phyloP scores from a whole-genome alignment of 2,797 vertebrate genomes.

The Chanos chanos region DNA sequence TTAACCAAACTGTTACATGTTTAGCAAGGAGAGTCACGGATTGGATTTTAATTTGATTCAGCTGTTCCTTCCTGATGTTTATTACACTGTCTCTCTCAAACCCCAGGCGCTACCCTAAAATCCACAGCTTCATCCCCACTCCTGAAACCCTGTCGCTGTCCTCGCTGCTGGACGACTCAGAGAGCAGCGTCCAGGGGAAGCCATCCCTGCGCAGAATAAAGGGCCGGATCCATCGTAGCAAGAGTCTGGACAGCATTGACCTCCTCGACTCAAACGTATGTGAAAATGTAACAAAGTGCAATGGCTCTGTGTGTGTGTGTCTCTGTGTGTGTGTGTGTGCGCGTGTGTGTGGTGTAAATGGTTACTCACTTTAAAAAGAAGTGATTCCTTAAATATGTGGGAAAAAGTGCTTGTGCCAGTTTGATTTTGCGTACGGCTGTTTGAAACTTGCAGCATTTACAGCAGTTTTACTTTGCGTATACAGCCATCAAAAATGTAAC shows the following conservation, averaged over 20 bases:
- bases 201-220: slow-evolving; percentile 95
- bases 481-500: too few relatives aligned
- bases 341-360: neutral
- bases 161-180: slow-evolving; percentile 65
- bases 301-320: slow-evolving; percentile 9
- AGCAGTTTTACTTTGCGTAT: too few relatives aligned
- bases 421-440: neutral
- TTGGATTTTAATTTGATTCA: too few relatives aligned
- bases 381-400: slow-evolving; percentile 9
- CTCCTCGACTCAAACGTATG: slow-evolving; percentile 94
- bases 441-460: too few relatives aligned
- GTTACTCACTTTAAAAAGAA: neutral
- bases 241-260: slow-evolving; percentile 91
- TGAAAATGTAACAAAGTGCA: slow-evolving; percentile 49
- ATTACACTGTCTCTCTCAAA: neutral
- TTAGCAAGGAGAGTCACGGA: too few relatives aligned
- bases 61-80: neutral
- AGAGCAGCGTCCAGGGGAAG: slow-evolving; percentile 82
- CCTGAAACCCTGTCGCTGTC: slow-evolving; percentile 70
- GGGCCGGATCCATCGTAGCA: slow-evolving; percentile 92
- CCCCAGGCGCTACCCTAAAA: slow-evolving; percentile 40
- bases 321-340: neutral
- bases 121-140: slow-evolving; percentile 27
- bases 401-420: slow-evolving; percentile 4
- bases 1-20: too few relatives aligned